Evolutionary conservation across 2,888 invertebrate species (phyloP).

Genomic region (Cheilosia urbana): DNA sequence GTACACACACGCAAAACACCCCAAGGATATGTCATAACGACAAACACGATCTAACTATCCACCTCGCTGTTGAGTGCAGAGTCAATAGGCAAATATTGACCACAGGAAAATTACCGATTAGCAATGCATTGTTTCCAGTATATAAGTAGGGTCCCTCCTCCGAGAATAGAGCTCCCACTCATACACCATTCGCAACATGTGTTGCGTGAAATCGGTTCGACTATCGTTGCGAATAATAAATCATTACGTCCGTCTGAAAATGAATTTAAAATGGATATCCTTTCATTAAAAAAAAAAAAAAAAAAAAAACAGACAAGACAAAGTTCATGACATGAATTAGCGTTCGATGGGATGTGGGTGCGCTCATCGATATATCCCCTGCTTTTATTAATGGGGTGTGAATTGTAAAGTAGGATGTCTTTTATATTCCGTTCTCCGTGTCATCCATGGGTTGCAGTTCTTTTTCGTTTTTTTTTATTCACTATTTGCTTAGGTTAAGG

Average conservation of each 20-base stretch:
- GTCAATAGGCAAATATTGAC: background rate
- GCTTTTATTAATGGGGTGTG: background rate
- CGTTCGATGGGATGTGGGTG: background rate
- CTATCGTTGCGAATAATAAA: background rate
- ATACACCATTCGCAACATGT: background rate
- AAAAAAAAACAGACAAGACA: background rate
- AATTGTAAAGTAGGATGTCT: background rate
- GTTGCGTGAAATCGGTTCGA: background rate
- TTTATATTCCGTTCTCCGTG: too few species aligned
- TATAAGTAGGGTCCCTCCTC: background rate
- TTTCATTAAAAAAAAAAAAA: background rate
- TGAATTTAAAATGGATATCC: background rate
- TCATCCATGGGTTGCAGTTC: background rate
- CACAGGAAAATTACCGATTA: background rate
- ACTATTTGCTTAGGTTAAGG: constrained; percentile 1
- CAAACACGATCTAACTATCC: background rate
- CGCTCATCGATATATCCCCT: background rate
- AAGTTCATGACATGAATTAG: constrained; percentile 5
- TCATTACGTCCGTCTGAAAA: background rate
- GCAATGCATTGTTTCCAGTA: background rate
- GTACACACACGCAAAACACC: background rate
- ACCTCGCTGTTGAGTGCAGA: background rate
- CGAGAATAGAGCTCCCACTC: background rate
- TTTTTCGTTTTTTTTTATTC: background rate
- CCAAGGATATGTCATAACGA: background rate